Evolutionary conservation across 2,888 invertebrate genomes (phyloP).

Genomic region (Ormyrus rosae): DNA sequence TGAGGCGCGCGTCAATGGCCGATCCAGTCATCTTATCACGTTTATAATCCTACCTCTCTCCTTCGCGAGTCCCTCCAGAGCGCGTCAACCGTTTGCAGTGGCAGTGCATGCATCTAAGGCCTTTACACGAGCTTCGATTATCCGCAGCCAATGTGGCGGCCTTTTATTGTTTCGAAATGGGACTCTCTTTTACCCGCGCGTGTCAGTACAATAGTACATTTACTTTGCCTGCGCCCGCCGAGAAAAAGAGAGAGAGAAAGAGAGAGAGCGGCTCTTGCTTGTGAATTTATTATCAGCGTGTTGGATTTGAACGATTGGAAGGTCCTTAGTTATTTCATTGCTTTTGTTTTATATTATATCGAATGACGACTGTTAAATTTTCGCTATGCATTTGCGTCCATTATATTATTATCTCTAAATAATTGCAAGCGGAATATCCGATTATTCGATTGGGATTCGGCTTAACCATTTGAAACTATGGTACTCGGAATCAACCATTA

Average conservation of each 20-base stretch:
- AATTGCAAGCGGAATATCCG: background rate
- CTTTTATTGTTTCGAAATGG: constrained; percentile 47
- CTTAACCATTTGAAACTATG: background rate
- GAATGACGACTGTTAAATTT: background rate
- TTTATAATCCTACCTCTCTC: background rate
- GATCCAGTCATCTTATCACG: constrained; percentile 24
- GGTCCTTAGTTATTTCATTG: background rate
- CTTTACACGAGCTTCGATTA: constrained; percentile 39
- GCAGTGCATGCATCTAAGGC: background rate
- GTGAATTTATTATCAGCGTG: constrained; percentile 30
- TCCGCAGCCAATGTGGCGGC: background rate
- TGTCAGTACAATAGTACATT: constrained; percentile 50
- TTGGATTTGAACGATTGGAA: constrained; percentile 40
- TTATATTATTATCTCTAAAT: constrained; percentile 8
- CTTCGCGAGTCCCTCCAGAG: background rate
- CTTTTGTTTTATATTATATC: constrained; percentile 32
- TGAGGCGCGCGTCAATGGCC: constrained; percentile 1
- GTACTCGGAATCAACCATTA: no score
- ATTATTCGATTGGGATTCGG: constrained; percentile 2
- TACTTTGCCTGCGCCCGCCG: constrained; percentile 6
- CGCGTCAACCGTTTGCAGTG: no score
- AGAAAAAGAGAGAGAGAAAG: no score
- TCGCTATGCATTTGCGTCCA: background rate
- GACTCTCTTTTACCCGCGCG: constrained; percentile 26
- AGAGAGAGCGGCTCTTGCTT: background rate